Base-by-base conservation (phyloP, 2,113 vertebrate species). In the Anhinga anhinga region DNA sequence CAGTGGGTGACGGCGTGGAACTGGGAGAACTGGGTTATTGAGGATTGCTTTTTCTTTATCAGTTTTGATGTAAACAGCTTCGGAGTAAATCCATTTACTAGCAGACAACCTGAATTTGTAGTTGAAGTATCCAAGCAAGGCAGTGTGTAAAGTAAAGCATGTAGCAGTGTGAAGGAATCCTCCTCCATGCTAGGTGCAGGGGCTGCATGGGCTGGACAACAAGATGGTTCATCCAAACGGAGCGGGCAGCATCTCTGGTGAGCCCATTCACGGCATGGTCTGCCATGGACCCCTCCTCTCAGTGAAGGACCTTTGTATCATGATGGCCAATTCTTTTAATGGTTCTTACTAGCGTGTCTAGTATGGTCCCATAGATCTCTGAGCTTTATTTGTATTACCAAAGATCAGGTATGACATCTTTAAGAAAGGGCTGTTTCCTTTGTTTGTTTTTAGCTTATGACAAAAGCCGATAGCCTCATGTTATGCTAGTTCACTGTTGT, bases 111-210 rank as follows among this genome's bases (percentile, higher is more conserved):
- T 52, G 49, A 62, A 32, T 45, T 62, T 83, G 47, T 67, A 40
- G 17, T 12, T 52, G 5, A 76, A 52, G 34, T 34, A 69, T 50
- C 55, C 20, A 38, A 63, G 42, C 47, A 30, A 23, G 38, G 32
- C 6, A 55, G 30, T 5, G 18, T 15, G 21, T 66, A 23, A n/a
- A 0, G 3, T 61, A 44, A 74, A 52, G 29, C 1, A 0, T 27
- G 16, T 26, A 19, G 49, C 40, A 19, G 8, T 15, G 15, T n/a
- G 40, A 78, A 67, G 53, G 55, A n/a, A 63, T 27, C 23, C 8
- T 78, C 7, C 15, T 53, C 13, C 3, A 9, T 71, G 10, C 58
- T 40, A 77, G 11, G 15, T 45, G 34, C 34, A 20, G 62, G 29
- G 11, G 26, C n/a, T 70, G 45, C 21, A 29, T 30, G 34, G 10